phyloP scores from a whole-genome alignment of 2,888 invertebrate genomes.

The Eretmocerus hayati region DNA sequence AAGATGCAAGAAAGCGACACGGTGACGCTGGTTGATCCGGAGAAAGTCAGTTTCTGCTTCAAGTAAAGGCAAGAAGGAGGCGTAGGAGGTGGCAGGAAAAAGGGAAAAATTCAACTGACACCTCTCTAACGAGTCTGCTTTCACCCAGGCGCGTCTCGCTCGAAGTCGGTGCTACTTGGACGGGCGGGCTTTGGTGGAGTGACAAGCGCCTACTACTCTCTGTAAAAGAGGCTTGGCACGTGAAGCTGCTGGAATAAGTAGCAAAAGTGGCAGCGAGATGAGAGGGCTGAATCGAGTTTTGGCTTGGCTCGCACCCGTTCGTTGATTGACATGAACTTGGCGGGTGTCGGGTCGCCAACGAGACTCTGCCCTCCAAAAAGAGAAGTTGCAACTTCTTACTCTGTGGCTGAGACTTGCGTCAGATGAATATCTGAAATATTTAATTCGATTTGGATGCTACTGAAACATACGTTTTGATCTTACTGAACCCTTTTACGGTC shows the following conservation, averaged over 20 bases:
- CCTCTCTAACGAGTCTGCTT: constrained; percentile 41
- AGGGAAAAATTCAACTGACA: constrained; percentile 32
- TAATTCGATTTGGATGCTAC: too few species aligned
- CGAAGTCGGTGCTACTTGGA: constrained; percentile 10
- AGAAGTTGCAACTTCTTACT: too few species aligned
- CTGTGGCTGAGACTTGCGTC: too few species aligned
- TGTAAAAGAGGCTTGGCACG: too few species aligned
- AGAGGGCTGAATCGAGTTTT: constrained; percentile 9
- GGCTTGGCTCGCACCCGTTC: constrained; percentile 10
- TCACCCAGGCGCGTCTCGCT: constrained; percentile 31
- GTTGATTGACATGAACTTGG: constrained; percentile 18
- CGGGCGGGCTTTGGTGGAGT: neutral
- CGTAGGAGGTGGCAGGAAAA: constrained; percentile 6
- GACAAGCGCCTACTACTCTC: too few species aligned
- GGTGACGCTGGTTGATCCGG: neutral
- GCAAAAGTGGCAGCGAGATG: too few species aligned
- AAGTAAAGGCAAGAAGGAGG: neutral
- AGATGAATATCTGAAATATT: too few species aligned
- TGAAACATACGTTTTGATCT: too few species aligned
- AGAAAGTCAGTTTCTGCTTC: too few species aligned
- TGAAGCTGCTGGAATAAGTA: too few species aligned
- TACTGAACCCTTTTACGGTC: too few species aligned
- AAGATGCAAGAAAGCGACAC: neutral
- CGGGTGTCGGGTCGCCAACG: constrained; percentile 16
- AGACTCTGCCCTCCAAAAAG: too few species aligned